phyloP scores from a whole-genome alignment of 2,113 vertebrate genomes.

The Siniperca chuatsi region DNA sequence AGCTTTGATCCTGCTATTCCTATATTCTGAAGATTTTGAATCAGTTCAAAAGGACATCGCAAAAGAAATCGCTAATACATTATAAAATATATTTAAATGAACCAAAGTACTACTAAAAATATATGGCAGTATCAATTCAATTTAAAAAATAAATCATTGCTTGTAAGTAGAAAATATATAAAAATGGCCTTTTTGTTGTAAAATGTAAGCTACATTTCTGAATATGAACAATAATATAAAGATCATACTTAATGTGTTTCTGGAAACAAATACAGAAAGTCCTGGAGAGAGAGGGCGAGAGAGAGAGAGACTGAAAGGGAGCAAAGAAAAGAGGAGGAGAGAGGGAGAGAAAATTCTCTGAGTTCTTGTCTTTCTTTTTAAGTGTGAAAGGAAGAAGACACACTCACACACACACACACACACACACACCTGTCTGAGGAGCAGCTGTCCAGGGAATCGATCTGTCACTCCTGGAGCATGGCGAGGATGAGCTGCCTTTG shows the following conservation, averaged over 20 bases:
- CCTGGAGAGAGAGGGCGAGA: neutral
- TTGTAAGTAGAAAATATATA: neutral
- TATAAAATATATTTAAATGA: no score
- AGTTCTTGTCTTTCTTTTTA: constrained; percentile 63
- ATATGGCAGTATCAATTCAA: neutral
- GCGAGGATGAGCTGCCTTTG: constrained; percentile 59
- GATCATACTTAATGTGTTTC: neutral
- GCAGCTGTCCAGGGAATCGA: constrained; percentile 80
- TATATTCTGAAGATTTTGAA: neutral
- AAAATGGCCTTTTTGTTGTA: neutral
- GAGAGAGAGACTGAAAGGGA: neutral
- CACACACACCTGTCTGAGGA: constrained; percentile 77
- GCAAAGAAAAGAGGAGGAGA: constrained; percentile 3
- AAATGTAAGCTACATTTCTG: neutral
- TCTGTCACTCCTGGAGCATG: constrained; percentile 66
- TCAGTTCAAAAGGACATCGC: neutral
- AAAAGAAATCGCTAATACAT: no score
- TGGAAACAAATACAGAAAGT: constrained; percentile 12
- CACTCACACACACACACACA: constrained; percentile 37
- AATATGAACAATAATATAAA: neutral
- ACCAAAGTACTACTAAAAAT: no score
- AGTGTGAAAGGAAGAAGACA: constrained; percentile 58
- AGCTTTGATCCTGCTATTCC: neutral
- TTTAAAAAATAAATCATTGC: neutral
- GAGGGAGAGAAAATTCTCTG: constrained; percentile 45